phyloP scores from a whole-genome alignment of 2,888 invertebrate species.

The Erebia epiphron region DNA sequence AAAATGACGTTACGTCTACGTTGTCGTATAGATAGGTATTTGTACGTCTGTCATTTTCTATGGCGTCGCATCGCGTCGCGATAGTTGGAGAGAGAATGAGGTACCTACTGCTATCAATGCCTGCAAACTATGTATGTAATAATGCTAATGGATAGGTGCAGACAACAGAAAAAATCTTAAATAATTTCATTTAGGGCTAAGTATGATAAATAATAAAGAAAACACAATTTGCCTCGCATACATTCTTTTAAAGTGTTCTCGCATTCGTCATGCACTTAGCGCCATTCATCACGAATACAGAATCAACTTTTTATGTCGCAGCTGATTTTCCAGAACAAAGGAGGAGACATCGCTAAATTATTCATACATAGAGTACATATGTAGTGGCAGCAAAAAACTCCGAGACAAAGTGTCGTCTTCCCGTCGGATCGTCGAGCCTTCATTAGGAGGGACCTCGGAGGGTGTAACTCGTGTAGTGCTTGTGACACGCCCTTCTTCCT shows the following conservation, averaged over 20 bases:
- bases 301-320: constrained; percentile 30
- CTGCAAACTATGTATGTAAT: too few relatives aligned
- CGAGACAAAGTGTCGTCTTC: constrained; percentile 60
- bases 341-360: constrained; percentile 37
- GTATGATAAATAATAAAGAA: neutral
- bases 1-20: too few relatives aligned
- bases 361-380: constrained; percentile 39
- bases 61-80: too few relatives aligned
- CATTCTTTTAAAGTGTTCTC: constrained; percentile 16
- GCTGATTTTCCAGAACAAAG: constrained; percentile 37
- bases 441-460: constrained; percentile 57
- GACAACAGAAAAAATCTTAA: neutral
- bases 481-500: constrained; percentile 48
- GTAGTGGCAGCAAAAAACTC: constrained; percentile 56
- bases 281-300: constrained; percentile 26
- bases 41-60: too few relatives aligned
- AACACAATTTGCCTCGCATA: constrained; percentile 1
- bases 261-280: constrained; percentile 19
- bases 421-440: constrained; percentile 54
- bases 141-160: neutral
- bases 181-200: neutral
- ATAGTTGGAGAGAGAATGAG: too few relatives aligned
- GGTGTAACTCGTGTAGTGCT: constrained; percentile 50
- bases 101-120: too few relatives aligned
- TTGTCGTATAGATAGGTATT: too few relatives aligned